Percentiles rank a stretch among this genome's conserved stretches.
Evolutionary conservation across 2,797 vertebrate genomes (phyloP).

Genomic region (Micromesistius poutassou): DNA sequence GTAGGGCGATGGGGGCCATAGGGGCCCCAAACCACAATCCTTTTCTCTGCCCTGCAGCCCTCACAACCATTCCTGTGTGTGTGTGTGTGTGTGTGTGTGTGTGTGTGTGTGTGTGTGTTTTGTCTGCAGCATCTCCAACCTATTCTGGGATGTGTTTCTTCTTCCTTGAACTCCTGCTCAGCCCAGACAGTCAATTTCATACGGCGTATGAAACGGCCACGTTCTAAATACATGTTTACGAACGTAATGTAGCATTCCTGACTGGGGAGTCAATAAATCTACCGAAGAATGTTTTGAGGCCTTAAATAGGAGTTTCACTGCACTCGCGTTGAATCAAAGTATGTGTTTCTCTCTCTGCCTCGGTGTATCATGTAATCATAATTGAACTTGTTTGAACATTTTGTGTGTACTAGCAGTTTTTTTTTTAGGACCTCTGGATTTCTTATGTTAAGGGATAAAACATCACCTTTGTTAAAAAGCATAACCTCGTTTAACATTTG

Average conservation of each 20-base stretch:
- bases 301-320: not conserved
- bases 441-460: not conserved
- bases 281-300: slow-evolving; percentile 23
- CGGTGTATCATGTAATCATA: not conserved
- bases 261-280: slow-evolving; percentile 40
- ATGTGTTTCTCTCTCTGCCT: not conserved
- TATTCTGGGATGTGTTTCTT: slow-evolving; percentile 67
- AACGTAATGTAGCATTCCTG: slow-evolving; percentile 67
- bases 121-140: slow-evolving; percentile 54
- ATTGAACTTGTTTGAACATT: not conserved
- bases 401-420: not conserved
- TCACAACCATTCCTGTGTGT: slow-evolving; percentile 50
- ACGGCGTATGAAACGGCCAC: slow-evolving; percentile 62
- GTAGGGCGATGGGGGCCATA: not conserved
- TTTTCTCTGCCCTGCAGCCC: slow-evolving; percentile 16
- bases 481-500: not conserved
- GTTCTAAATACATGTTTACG: slow-evolving; percentile 69
- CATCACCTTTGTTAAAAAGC: not conserved
- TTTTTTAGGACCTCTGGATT: not conserved
- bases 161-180: slow-evolving; percentile 61
- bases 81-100: slow-evolving; percentile 29
- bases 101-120: slow-evolving; percentile 30
- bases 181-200: slow-evolving; percentile 51
- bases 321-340: not conserved
- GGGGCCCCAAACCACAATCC: not conserved